These are phyloP conservation scores for Sceloporus tristichus DNA, from an alignment of 2,113 vertebrate genomes.

Conservation along the genomic window DNA sequence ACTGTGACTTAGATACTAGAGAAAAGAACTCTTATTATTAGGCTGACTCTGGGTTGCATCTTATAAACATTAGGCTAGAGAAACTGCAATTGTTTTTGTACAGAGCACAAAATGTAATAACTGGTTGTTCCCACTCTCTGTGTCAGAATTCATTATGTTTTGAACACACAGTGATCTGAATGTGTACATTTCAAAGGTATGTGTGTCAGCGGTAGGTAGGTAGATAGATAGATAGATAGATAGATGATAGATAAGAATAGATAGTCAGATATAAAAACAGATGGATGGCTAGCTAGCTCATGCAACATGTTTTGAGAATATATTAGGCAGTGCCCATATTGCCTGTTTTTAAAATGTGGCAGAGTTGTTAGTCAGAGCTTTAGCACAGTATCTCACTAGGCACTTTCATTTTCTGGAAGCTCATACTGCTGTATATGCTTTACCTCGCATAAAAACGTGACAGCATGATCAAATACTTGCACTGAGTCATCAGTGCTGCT, in stretches of 20 bases:
- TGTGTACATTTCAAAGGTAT: constrained; percentile 5
- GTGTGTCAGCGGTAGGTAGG: neutral
- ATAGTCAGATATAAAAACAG: neutral
- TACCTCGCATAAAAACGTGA: constrained; percentile 60
- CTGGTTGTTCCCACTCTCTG: constrained; percentile 42
- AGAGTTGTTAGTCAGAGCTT: constrained; percentile 51
- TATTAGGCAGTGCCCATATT: constrained; percentile 44
- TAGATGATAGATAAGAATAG: neutral
- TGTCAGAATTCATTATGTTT: constrained; percentile 59
- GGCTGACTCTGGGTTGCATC: constrained; percentile 50
- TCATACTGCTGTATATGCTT: constrained; percentile 42
- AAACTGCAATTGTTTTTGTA: constrained; percentile 43
- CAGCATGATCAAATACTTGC: constrained; percentile 71
- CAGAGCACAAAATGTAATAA: constrained; percentile 2
- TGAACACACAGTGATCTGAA: constrained; percentile 39
- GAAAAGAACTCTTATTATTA: constrained; percentile 60
- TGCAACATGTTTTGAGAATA: constrained; percentile 56
- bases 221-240: neutral
- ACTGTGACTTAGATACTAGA: constrained; percentile 73
- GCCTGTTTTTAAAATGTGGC: constrained; percentile 67
- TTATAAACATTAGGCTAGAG: constrained; percentile 45
- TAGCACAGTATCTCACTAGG: constrained; percentile 36
- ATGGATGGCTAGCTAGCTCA: neutral
- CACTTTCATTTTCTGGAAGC: constrained; percentile 33
- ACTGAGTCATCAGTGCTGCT: constrained; percentile 78